These are phyloP conservation scores for Caenorhabditis sp. DNA, from an alignment of 2,888 invertebrate genomes.

Conservation along the genomic window DNA sequence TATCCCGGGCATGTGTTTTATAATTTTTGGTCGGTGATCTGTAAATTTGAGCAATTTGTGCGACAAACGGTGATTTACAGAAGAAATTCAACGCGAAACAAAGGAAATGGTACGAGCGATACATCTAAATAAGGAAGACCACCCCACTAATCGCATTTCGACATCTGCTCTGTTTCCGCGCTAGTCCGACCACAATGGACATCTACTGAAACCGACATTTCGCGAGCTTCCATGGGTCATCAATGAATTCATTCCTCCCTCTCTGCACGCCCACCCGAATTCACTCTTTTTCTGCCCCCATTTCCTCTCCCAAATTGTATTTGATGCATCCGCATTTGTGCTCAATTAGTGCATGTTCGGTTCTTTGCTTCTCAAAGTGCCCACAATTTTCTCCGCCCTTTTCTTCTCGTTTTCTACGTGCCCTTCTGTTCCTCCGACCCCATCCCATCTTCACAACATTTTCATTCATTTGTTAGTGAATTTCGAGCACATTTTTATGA, in stretches of 20 bases:
- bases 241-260: constrained; percentile 17
- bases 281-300: neutral
- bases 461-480: constrained; percentile 27
- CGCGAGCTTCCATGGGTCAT: constrained; percentile 28
- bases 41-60: neutral
- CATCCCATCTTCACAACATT: constrained; percentile 2
- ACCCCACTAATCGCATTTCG: neutral
- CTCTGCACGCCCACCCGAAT: neutral
- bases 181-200: constrained; percentile 12
- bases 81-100: constrained; percentile 67
- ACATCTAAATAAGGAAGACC: constrained; percentile 52
- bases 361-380: constrained; percentile 35
- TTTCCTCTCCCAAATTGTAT: constrained; percentile 20
- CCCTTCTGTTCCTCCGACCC: constrained; percentile 6
- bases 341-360: constrained; percentile 47
- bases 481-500: neutral
- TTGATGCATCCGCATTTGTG: constrained; percentile 33
- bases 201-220: constrained; percentile 11
- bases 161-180: constrained; percentile 1
- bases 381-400: constrained; percentile 33
- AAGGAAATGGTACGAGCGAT: constrained; percentile 67
- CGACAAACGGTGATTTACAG: constrained; percentile 46
- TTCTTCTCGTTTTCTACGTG: constrained; percentile 3
- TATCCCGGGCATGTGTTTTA: no score
- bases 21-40: no score